Evolutionary conservation across 2,888 invertebrate genomes (phyloP).

Genomic region (Polyommatus iphigenia): DNA sequence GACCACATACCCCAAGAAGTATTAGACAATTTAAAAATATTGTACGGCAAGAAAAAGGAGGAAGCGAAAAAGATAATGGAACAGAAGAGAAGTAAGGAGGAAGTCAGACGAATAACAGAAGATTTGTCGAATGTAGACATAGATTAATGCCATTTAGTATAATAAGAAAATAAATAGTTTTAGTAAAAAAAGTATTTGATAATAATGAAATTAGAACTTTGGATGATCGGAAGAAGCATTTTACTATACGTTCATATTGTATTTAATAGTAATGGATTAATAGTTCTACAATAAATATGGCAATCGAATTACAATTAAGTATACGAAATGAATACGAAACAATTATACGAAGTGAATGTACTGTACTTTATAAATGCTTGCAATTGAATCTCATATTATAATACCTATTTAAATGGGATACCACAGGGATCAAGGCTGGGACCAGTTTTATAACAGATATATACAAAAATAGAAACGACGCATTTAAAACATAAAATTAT

Average conservation of each 20-base stretch:
- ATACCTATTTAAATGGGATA: not conserved
- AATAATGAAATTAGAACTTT: not conserved
- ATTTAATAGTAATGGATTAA: too few species aligned
- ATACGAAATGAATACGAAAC: too few species aligned
- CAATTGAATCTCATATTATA: not conserved
- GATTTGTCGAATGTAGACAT: constrained; percentile 81
- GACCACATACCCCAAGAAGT: constrained; percentile 64
- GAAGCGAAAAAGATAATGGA: constrained; percentile 52
- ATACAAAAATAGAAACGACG: not conserved
- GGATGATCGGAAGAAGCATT: not conserved
- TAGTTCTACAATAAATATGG: too few species aligned
- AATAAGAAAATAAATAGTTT: constrained; percentile 40
- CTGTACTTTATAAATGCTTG: not conserved
- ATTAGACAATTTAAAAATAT: constrained; percentile 55
- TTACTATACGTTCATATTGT: not conserved
- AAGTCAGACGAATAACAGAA: constrained; percentile 76
- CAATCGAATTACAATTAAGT: too few species aligned
- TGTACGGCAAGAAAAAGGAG: constrained; percentile 65
- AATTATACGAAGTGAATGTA: not conserved
- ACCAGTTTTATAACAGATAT: not conserved
- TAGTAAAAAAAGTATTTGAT: not conserved
- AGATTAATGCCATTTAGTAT: constrained; percentile 50
- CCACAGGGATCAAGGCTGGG: not conserved
- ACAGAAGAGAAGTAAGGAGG: constrained; percentile 56
- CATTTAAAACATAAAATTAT: constrained; percentile 6